These are phyloP conservation scores for Idris sp. DNA, from an alignment of 1,140 invertebrate species.

Conservation along the genomic window DNA sequence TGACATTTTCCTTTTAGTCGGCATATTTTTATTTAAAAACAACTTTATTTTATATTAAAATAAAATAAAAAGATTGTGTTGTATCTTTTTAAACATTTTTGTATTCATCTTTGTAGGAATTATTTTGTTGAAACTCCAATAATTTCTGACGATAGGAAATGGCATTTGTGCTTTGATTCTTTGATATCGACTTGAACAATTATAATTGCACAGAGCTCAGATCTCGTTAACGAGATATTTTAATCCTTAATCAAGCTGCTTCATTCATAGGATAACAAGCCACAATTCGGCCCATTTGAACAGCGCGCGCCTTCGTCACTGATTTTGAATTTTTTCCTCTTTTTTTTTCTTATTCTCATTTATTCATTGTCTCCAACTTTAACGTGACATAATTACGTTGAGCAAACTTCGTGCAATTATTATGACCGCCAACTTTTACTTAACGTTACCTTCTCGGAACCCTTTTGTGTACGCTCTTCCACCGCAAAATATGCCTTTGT, in stretches of 20 bases:
- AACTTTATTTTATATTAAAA: too few relatives aligned
- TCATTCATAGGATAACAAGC: slow-evolving; percentile 54
- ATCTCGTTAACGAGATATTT: slow-evolving; percentile 64
- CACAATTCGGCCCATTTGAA: slow-evolving; percentile 46
- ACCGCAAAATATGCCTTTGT: neutral
- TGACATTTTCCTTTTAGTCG: too few relatives aligned
- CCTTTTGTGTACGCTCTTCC: slow-evolving; percentile 7
- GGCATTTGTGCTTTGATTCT: slow-evolving; percentile 29
- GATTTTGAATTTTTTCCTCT: slow-evolving; percentile 44
- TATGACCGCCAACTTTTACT: slow-evolving; percentile 20
- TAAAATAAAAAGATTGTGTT: too few relatives aligned
- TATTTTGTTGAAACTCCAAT: slow-evolving; percentile 34
- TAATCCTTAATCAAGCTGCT: slow-evolving; percentile 60
- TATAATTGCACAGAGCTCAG: slow-evolving; percentile 39
- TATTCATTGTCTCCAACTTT: slow-evolving; percentile 46
- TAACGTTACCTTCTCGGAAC: slow-evolving; percentile 9
- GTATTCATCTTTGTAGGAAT: too few relatives aligned
- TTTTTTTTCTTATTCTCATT: slow-evolving; percentile 39
- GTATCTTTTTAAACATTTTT: too few relatives aligned
- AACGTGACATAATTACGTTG: slow-evolving; percentile 49
- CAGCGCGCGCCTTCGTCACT: slow-evolving; percentile 13
- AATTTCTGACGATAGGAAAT: slow-evolving; percentile 38
- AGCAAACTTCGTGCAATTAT: slow-evolving; percentile 30
- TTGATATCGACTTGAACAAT: slow-evolving; percentile 39
- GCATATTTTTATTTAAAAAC: too few relatives aligned